Evolutionary conservation across 2,797 vertebrate species (phyloP).

Genomic region (Discoglossus pictus): DNA sequence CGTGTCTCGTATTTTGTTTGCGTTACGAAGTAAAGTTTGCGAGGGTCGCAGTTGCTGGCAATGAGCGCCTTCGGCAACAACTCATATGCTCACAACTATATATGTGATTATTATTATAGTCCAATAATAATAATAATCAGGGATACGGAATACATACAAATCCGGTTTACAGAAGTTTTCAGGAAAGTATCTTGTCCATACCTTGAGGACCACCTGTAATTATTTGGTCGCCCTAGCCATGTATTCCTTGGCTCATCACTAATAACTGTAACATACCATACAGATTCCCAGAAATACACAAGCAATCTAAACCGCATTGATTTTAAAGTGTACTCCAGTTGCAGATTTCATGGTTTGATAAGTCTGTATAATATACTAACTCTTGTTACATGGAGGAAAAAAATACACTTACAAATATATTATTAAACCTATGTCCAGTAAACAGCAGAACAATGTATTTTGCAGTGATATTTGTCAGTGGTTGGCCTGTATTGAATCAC

Average conservation of each 20-base stretch:
- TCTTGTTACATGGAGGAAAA: slow-evolving; percentile 37
- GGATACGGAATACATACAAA: no score
- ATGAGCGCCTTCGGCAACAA: no score
- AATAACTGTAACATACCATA: slow-evolving; percentile 1
- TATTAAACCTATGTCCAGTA: slow-evolving; percentile 28
- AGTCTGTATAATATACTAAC: slow-evolving; percentile 33
- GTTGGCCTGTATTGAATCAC: no score
- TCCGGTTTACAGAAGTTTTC: no score
- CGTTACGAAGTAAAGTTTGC: no score
- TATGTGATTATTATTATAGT: no score
- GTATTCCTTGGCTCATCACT: slow-evolving; percentile 20
- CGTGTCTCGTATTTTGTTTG: no score
- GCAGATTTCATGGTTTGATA: slow-evolving; percentile 33
- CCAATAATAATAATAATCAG: no score
- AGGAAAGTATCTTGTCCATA: no score
- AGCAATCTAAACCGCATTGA: slow-evolving; percentile 3
- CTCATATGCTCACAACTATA: no score
- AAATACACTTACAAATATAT: slow-evolving; percentile 25
- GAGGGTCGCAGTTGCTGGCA: no score
- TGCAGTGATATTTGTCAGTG: background rate
- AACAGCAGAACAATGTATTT: background rate
- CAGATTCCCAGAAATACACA: slow-evolving; percentile 10
- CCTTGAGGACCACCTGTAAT: slow-evolving; percentile 22
- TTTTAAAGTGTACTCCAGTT: background rate
- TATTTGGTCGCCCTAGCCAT: slow-evolving; percentile 8